These are phyloP conservation scores for Synanthedon formicaeformis DNA, from an alignment of 2,888 invertebrate genomes.

Conservation along the genomic window DNA sequence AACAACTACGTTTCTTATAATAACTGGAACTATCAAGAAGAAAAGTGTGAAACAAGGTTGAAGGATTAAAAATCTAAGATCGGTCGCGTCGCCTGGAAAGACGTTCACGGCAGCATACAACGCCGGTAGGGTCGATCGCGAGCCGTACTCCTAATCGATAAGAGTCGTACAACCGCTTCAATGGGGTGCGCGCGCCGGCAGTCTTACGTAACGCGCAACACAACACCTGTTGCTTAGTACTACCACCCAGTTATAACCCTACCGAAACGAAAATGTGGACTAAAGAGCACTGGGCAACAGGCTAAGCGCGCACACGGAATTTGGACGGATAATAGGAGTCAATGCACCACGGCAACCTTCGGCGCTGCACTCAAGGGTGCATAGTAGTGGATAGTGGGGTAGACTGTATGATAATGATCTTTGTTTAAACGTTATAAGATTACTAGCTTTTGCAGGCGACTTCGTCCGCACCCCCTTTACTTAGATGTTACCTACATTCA, in stretches of 20 bases:
- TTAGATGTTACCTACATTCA: no score
- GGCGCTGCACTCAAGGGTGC: constrained; percentile 66
- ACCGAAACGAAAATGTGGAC: constrained; percentile 24
- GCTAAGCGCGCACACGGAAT: constrained; percentile 17
- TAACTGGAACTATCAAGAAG: no score
- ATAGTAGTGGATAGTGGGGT: constrained; percentile 41
- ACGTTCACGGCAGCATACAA: constrained; percentile 35
- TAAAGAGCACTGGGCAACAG: constrained; percentile 9
- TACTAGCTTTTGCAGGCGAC: no score
- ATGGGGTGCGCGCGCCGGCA: constrained; percentile 61
- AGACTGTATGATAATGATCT: constrained; percentile 55
- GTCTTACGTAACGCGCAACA: constrained; percentile 61
- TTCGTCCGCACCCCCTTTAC: no score
- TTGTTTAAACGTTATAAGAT: constrained; percentile 25
- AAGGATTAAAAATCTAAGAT: constrained; percentile 24
- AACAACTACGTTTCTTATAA: no score
- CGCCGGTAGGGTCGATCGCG: constrained; percentile 44
- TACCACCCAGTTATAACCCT: constrained; percentile 54
- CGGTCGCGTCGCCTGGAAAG: constrained; percentile 30
- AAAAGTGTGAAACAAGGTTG: not conserved
- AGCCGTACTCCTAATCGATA: constrained; percentile 59
- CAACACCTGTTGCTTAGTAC: constrained; percentile 61
- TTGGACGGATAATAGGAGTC: constrained; percentile 47
- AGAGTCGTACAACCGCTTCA: constrained; percentile 51
- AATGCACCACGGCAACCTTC: constrained; percentile 66